A percentile compares a stretch with the other conserved stretches of the same genome.
phyloP scores from a whole-genome alignment of 2,888 invertebrate genomes.

The Nasonia oneida region DNA sequence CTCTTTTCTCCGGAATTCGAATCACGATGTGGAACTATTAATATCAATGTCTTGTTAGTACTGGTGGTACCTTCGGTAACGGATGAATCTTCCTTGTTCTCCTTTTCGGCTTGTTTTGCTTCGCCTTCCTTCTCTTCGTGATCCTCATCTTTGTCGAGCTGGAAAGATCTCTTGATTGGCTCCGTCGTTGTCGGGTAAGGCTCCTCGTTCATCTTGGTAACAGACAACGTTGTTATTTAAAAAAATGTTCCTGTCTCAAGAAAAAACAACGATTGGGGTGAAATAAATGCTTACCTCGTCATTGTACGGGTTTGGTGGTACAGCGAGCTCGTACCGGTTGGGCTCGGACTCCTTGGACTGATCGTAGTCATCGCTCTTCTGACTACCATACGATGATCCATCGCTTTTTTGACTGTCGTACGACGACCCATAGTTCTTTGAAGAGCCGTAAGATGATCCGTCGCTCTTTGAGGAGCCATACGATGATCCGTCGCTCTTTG shows the following conservation, averaged over 20 bases:
- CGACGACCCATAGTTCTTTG: background rate
- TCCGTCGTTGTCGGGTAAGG: background rate
- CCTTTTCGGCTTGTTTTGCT: background rate
- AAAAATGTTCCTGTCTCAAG: background rate
- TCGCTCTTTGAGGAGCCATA: background rate
- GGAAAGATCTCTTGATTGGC: slow-evolving; percentile 5
- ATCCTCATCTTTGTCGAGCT: background rate
- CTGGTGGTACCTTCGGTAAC: background rate
- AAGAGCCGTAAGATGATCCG: background rate
- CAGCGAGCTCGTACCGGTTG: background rate
- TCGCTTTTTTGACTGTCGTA: background rate
- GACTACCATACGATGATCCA: background rate
- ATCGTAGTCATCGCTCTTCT: background rate
- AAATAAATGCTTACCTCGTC: slow-evolving; percentile 34
- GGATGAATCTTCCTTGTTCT: background rate
- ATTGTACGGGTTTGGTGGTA: slow-evolving; percentile 32
- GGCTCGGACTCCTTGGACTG: slow-evolving; percentile 5
- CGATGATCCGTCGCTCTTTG: background rate
- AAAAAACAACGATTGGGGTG: background rate
- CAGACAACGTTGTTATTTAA: background rate
- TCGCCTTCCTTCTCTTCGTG: background rate
- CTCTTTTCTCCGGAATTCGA: background rate
- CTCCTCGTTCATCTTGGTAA: slow-evolving; percentile 38
- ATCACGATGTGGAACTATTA: background rate
- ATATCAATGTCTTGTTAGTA: background rate